Conservation (phyloP, 2,797 vertebrate genomes). For the Chaenodraco wilsoni region DNA sequence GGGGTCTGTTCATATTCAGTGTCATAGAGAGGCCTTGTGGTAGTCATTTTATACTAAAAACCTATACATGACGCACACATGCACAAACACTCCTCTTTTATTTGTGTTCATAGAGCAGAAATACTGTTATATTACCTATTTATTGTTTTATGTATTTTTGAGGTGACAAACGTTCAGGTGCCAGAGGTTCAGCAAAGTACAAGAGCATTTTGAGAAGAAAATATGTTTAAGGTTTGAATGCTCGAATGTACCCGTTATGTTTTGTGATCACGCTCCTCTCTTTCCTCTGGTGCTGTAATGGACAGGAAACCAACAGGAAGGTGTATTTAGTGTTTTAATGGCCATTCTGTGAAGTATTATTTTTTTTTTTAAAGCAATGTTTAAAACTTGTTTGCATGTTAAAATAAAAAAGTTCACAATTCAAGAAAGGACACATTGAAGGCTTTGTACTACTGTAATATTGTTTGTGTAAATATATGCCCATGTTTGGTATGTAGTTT, state of each 20-base stretch:
- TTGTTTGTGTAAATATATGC: constrained; percentile 89
- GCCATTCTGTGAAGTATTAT: constrained; percentile 61
- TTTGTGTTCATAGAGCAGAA: constrained; percentile 46
- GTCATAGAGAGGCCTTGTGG: constrained; percentile 32
- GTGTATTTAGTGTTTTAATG: constrained; percentile 47
- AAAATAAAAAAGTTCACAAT: constrained; percentile 76
- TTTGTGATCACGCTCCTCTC: constrained; percentile 42
- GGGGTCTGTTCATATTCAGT: constrained; percentile 35
- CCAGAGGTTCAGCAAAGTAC: constrained; percentile 48
- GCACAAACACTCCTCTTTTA: constrained; percentile 47
- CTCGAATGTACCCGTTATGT: constrained; percentile 41
- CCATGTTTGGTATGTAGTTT: constrained; percentile 90
- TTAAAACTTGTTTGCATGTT: constrained; percentile 88
- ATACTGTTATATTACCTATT: constrained; percentile 64
- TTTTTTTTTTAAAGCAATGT: constrained; percentile 51
- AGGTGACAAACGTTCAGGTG: constrained; percentile 52
- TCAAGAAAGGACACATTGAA: constrained; percentile 60
- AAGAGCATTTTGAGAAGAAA: constrained; percentile 31
- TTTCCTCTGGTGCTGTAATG: constrained; percentile 9
- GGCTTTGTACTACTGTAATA: constrained; percentile 78
- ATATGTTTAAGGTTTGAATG: constrained; percentile 34
- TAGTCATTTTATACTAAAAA: constrained; percentile 42
- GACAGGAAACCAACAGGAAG: constrained; percentile 31
- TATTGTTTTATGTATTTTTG: constrained; percentile 72
- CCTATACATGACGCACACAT: constrained; percentile 50